Conservation (phyloP, 2,888 invertebrate genomes). For the Rapana venosa region DNA sequence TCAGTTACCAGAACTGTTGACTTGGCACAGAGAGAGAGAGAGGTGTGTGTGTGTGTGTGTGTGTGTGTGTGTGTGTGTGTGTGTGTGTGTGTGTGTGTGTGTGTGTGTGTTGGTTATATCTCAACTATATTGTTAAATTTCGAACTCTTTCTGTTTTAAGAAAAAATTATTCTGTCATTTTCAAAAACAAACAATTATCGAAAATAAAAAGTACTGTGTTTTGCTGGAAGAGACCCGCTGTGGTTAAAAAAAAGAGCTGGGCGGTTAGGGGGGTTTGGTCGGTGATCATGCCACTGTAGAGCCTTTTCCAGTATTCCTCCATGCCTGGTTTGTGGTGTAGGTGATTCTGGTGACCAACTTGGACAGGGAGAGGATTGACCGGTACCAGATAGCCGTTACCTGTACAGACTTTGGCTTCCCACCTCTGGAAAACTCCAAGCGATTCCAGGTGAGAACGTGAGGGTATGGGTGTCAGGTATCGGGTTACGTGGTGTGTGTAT, state of each 20-base stretch:
- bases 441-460: constrained; percentile 49
- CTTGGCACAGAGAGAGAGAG: neutral
- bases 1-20: too few relatives aligned
- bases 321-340: constrained; percentile 23
- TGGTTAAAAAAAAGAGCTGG: too few relatives aligned
- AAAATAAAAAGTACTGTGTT: too few relatives aligned
- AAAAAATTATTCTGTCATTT: too few relatives aligned
- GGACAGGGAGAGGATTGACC: constrained; percentile 66
- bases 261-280: too few relatives aligned
- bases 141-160: too few relatives aligned
- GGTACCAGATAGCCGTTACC: constrained; percentile 66
- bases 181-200: too few relatives aligned
- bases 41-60: neutral
- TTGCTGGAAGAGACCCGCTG: too few relatives aligned
- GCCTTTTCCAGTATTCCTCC: neutral
- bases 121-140: too few relatives aligned
- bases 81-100: constrained; percentile 2
- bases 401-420: constrained; percentile 70
- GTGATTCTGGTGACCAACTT: constrained; percentile 57
- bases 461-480: neutral
- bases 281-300: too few relatives aligned
- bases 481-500: neutral
- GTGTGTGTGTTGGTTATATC: neutral
- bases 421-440: constrained; percentile 59
- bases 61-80: neutral